Evolutionary conservation across 2,888 invertebrate genomes (phyloP), one percentile per base, ranked within the genome.

Genomic region (Bellardia pandia): DNA sequence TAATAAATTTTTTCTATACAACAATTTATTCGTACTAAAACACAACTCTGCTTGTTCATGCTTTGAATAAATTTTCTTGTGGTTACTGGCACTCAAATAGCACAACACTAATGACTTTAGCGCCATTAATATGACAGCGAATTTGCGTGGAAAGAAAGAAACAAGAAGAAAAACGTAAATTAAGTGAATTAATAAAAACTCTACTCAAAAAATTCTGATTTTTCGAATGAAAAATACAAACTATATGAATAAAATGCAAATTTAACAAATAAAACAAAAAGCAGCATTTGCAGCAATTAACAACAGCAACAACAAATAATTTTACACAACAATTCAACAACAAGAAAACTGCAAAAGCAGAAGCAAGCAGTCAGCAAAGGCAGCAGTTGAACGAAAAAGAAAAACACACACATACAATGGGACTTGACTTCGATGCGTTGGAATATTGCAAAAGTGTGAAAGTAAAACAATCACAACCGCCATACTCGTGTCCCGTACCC

Each of bases 401-500:
- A 84, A 74, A 88, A 86, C 82, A 89, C 89, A 86, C 89, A 89
- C 90, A 88, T 62, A 89, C 93, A 94, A 96, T 96, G 97, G 97
- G 96, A 91, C 94, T 97, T 90, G 97, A 97, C 94, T 97, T 98
- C 94, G 97, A 98, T 94, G 96, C 97, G 90, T 95, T 96, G 91
- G 97, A 96, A 93, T 98, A 97, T 94, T 97, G 97, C 92, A 96
- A 96, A 93, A 97, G 97, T 94, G 95, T 97, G 89, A 93, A 93
- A 91, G 89, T 91, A 86, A 95, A 96, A 96, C 92, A 96, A 89
- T 89, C 92, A 51, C 91, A 91, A 81, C 97, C 98, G 76, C 98
- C 98, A 74, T 98, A 97, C 94, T 96, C 96, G 90, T 98, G 98
- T 91, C 98, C 98, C 9, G 95, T 97, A 48, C 96, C 96, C 90